Conservation (phyloP, 2,888 invertebrate species). For the Polia nebulosa region DNA sequence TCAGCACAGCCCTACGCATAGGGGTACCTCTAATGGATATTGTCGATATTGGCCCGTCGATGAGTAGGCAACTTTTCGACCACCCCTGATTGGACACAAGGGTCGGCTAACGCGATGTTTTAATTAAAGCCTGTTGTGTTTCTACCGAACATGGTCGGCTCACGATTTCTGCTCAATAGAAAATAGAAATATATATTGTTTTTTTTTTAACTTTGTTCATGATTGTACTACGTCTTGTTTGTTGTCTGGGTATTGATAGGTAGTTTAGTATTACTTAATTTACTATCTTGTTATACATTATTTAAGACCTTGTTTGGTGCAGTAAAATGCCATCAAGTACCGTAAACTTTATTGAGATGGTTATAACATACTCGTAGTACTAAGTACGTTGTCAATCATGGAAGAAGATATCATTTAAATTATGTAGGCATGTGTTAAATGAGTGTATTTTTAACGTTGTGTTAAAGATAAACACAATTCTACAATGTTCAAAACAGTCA, state of each 20-base stretch:
- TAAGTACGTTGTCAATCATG: neutral
- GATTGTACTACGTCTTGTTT: slow-evolving; percentile 33
- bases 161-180: slow-evolving; percentile 57
- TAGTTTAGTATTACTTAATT: too few species aligned
- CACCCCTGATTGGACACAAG: slow-evolving; percentile 72
- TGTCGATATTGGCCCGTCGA: slow-evolving; percentile 76
- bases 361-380: slow-evolving; percentile 5
- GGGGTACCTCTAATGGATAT: slow-evolving; percentile 76
- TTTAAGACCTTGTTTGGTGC: neutral
- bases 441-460: too few species aligned
- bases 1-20: slow-evolving; percentile 53
- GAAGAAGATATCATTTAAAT: neutral
- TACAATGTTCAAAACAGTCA: too few species aligned
- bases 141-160: slow-evolving; percentile 52
- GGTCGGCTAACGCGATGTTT: slow-evolving; percentile 66
- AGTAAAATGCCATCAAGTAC: neutral
- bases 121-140: slow-evolving; percentile 68
- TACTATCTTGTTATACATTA: neutral
- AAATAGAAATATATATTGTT: slow-evolving; percentile 46
- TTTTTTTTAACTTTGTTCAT: slow-evolving; percentile 39
- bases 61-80: slow-evolving; percentile 79
- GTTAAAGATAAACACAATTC: too few species aligned
- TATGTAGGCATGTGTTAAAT: too few species aligned
- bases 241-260: slow-evolving; percentile 1
- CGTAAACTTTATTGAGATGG: neutral